Base-by-base conservation (phyloP, 2,113 vertebrate genomes). In the Reinhardtius hippoglossoides region DNA sequence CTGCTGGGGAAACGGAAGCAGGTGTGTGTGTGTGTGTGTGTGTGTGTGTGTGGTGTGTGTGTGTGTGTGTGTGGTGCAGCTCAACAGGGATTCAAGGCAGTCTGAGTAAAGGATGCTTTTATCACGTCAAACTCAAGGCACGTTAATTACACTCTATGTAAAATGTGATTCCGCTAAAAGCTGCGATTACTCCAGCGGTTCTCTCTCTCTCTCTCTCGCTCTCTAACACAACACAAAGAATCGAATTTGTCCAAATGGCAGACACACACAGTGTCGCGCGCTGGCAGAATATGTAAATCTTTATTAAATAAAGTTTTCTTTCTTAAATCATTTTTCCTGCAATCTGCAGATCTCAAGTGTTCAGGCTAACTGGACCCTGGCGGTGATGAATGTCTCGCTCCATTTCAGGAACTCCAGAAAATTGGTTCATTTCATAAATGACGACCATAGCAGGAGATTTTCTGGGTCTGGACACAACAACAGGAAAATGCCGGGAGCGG, bases 61-160 rank as follows among this genome's bases (percentile, higher is more conserved):
- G 27, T 27, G 27, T 31, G 27, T 27, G 27, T 27, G 27, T 27
- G 27, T 31, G 21, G 40, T 24, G 15, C 65, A 55, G 54, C 52
- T 27, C 21, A 63, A 69, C 15, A 16, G 65, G 50, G 71, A 78
- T 74, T 67, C 42, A 68, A 87, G 42, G 23, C 58, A 15, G 63
- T 68, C 50, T 5, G 60, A 78, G 66, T 37, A 60, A 74, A 62
- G 23, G 56, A 76, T 64, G 74, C 35, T 76, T 86, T 69, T 3
- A 78, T 83, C 76, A 76, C 84, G 55, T 73, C 63, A 78, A 77
- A 71, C 75, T 85, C 85, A 90, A 92, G 91, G 92, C 90, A 94
- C 89, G 85, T 89, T 71, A 75, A 84, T 84, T 26, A 74, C 75
- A 71, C 74, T 83, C 73, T 20, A 61, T 73, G 55, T 69, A 20